Percentiles rank a stretch among this genome's conserved stretches.
phyloP scores from a whole-genome alignment of 2,113 vertebrate species.

The Phrynocephalus versicolor region DNA sequence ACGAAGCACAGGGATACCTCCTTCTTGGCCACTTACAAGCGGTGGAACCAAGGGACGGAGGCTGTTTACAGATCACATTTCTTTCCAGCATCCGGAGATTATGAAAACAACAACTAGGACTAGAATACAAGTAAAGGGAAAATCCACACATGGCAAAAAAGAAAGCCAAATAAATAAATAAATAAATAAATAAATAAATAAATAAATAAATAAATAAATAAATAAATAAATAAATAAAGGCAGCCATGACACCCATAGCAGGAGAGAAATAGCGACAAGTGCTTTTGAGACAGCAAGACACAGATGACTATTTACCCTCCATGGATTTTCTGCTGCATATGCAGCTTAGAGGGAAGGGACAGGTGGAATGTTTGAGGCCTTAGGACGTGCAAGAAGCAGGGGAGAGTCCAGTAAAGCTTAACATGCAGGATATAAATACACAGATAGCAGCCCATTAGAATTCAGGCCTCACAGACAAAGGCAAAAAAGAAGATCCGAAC shows the following conservation, averaged over 20 bases:
- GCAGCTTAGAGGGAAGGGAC: background rate
- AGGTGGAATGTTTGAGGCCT: background rate
- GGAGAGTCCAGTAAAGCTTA: background rate
- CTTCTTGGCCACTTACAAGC: background rate
- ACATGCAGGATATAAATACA: background rate
- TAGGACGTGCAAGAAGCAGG: background rate
- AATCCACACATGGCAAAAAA: conserved; percentile 34
- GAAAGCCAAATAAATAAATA: no score
- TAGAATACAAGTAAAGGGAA: conserved; percentile 23
- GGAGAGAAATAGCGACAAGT: background rate
- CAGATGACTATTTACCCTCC: background rate
- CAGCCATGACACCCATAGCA: background rate
- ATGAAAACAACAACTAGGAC: no score
- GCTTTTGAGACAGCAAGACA: background rate
- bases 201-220: no score
- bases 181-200: no score
- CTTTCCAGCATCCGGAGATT: conserved; percentile 47
- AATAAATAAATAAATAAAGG: no score
- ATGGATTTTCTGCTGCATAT: background rate
- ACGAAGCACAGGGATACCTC: background rate
- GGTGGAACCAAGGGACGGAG: background rate
- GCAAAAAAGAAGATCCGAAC: background rate
- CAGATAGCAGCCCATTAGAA: background rate
- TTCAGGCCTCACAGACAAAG: background rate
- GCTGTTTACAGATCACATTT: conserved; percentile 29